Percentiles rank a stretch among this genome's conserved stretches.
These are phyloP conservation scores for Pseudomyrmex cubaensis DNA, from an alignment of 1,140 invertebrate genomes.

Conservation along the genomic window DNA sequence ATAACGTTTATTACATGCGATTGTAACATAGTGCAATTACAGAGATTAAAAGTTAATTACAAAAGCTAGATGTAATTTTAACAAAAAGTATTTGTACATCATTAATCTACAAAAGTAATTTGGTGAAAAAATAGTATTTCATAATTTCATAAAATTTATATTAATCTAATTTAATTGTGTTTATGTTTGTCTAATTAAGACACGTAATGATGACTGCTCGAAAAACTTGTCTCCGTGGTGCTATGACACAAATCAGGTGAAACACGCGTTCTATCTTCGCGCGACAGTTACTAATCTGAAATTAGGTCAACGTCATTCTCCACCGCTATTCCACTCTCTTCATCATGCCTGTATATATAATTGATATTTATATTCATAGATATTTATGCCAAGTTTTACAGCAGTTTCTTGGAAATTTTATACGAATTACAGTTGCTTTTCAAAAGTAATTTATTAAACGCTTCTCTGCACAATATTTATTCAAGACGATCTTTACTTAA, in stretches of 20 bases:
- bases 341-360: background rate
- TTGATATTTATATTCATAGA: conserved; percentile 50
- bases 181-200: conserved; percentile 33
- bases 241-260: conserved; percentile 49
- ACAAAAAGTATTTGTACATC: background rate
- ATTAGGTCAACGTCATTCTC: conserved; percentile 55
- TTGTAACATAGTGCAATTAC: background rate
- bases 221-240: conserved; percentile 30
- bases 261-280: conserved; percentile 40
- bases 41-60: background rate
- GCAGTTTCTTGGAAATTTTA: conserved; percentile 16
- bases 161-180: conserved; percentile 8
- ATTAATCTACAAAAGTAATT: background rate
- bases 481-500: no score
- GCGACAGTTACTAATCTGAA: conserved; percentile 58
- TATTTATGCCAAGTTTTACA: conserved; percentile 52
- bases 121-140: background rate
- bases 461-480: background rate
- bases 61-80: background rate
- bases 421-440: background rate
- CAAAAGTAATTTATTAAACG: background rate
- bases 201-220: conserved; percentile 13
- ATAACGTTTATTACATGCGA: no score
- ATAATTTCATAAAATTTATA: background rate
- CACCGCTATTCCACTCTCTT: conserved; percentile 20